A percentile compares a stretch with the other conserved stretches of the same genome.
phyloP scores from a whole-genome alignment of 2,888 invertebrate species.

The Dicyrtomina minuta region DNA sequence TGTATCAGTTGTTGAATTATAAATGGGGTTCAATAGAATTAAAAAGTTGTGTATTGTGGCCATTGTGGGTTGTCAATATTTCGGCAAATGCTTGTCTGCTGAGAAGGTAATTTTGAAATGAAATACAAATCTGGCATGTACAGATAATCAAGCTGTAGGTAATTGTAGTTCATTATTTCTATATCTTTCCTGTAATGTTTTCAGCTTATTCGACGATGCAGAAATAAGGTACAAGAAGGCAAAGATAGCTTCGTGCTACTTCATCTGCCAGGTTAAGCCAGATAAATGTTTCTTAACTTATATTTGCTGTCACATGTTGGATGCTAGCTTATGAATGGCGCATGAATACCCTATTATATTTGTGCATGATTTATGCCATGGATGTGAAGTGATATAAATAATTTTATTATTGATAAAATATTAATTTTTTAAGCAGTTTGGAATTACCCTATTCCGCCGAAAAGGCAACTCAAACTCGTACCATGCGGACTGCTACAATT shows the following conservation, averaged over 20 bases:
- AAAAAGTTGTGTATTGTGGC: too few relatives aligned
- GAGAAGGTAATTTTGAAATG: too few relatives aligned
- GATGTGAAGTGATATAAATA: neutral
- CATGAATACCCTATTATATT: too few relatives aligned
- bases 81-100: too few relatives aligned
- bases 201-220: conserved; percentile 65
- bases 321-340: too few relatives aligned
- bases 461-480: conserved; percentile 64
- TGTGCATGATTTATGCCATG: too few relatives aligned
- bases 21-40: too few relatives aligned
- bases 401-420: neutral
- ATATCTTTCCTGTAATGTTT: neutral
- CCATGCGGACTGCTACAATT: conserved; percentile 65
- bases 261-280: conserved; percentile 37
- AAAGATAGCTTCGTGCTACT: conserved; percentile 53
- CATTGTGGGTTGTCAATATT: too few relatives aligned
- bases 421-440: conserved; percentile 71
- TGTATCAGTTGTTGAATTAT: too few relatives aligned
- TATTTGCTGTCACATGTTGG: too few relatives aligned
- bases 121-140: too few relatives aligned
- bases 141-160: too few relatives aligned
- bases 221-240: conserved; percentile 62
- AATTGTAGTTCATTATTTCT: neutral
- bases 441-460: conserved; percentile 67
- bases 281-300: neutral